A percentile compares a stretch with the other conserved stretches of the same genome.
Conservation (phyloP, 2,797 vertebrate genomes). For the Pterois miles region DNA sequence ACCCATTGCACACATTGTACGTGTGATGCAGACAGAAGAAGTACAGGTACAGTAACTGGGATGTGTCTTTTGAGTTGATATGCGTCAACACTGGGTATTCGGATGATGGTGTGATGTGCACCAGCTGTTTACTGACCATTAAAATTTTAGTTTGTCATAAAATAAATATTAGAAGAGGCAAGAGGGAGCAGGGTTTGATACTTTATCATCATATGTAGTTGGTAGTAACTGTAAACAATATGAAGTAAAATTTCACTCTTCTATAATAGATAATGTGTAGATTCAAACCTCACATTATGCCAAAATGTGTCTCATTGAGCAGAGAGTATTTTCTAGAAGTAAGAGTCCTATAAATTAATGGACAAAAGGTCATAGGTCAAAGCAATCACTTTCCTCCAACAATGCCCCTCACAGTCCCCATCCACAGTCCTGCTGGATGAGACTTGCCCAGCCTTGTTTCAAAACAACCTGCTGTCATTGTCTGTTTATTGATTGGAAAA, state of each 20-base stretch:
- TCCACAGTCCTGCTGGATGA: not conserved
- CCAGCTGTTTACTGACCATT: no score
- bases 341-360: constrained; percentile 5
- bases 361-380: not conserved
- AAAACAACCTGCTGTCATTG: constrained; percentile 8
- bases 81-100: no score
- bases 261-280: not conserved
- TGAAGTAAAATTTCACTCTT: not conserved
- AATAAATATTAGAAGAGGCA: not conserved
- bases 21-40: no score
- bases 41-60: no score
- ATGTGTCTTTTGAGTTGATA: no score
- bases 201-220: not conserved
- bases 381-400: not conserved
- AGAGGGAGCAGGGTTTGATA: not conserved
- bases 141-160: not conserved
- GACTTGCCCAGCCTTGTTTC: not conserved
- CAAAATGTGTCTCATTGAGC: not conserved
- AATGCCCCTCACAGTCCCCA: not conserved
- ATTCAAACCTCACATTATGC: not conserved
- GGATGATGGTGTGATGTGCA: no score
- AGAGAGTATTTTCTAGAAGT: not conserved
- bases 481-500: constrained; percentile 22
- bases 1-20: no score
- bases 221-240: not conserved